Evolutionary conservation across 2,113 vertebrate genomes (phyloP).

Genomic region (Ceuthmochares aereus): DNA sequence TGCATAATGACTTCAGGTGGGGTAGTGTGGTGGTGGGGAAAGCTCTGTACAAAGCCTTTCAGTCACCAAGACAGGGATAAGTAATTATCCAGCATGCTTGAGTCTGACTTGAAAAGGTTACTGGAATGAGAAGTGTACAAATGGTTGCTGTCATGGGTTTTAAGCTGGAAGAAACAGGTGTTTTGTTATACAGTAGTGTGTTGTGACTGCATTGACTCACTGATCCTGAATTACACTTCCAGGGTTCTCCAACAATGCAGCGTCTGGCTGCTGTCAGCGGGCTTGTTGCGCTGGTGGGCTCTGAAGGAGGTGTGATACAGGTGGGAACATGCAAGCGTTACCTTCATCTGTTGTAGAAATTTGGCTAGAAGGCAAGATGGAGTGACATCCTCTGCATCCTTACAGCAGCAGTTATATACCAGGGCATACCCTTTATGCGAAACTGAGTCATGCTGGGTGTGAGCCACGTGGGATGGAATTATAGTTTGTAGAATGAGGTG

Average conservation of each 20-base stretch:
- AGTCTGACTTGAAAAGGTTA: background rate
- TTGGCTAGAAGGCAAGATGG: background rate
- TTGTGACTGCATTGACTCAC: background rate
- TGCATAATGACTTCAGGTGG: background rate
- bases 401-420: background rate
- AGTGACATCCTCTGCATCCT: background rate
- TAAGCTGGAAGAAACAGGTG: background rate
- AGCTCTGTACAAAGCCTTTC: background rate
- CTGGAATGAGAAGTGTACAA: background rate
- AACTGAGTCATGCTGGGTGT: background rate
- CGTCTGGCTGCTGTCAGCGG: conserved; percentile 91
- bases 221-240: conserved; percentile 14
- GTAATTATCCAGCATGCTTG: background rate
- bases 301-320: conserved; percentile 87
- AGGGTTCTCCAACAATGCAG: conserved; percentile 95
- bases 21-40: too few relatives aligned
- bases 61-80: background rate
- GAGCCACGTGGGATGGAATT: background rate
- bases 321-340: conserved; percentile 69
- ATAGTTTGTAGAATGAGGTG: fast-evolving
- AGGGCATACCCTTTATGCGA: background rate
- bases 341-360: background rate
- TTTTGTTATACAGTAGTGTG: background rate
- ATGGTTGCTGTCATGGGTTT: background rate
- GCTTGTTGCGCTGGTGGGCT: conserved; percentile 90